Evolutionary conservation across 2,888 invertebrate species (phyloP).

Genomic region (Apeira syringaria): DNA sequence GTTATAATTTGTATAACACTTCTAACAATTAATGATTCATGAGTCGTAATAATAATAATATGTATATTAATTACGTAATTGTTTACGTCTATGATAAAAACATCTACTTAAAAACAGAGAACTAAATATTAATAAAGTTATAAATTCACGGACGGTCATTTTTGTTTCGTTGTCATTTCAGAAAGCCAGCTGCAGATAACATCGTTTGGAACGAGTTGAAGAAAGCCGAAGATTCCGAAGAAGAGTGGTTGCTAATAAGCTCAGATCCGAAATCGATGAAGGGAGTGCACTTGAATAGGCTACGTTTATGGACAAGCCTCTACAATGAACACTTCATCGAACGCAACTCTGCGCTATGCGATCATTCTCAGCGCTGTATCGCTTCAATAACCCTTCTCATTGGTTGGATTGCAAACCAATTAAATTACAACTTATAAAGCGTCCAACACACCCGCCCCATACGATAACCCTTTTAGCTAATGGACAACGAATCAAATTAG

Average conservation of each 20-base stretch:
- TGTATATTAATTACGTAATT: too few species aligned
- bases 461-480: constrained; percentile 23
- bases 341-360: constrained; percentile 29
- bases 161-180: too few species aligned
- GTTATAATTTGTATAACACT: too few species aligned
- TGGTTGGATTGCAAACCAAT: constrained; percentile 30
- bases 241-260: constrained; percentile 54
- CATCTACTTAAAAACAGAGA: too few species aligned
- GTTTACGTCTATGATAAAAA: too few species aligned
- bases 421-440: constrained; percentile 27
- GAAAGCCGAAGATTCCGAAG: constrained; percentile 35
- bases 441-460: constrained; percentile 11
- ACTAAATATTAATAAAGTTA: too few species aligned
- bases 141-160: too few species aligned
- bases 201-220: constrained; percentile 48
- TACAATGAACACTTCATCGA: constrained; percentile 61
- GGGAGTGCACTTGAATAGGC: constrained; percentile 52
- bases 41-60: too few species aligned
- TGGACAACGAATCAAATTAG: constrained; percentile 22
- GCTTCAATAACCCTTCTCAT: constrained; percentile 27
- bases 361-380: constrained; percentile 22
- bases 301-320: constrained; percentile 57
- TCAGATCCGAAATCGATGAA: constrained; percentile 23
- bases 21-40: too few species aligned
- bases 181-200: constrained; percentile 43